Evolutionary conservation across 2,113 vertebrate genomes (phyloP).

Genomic region (Phalacrocorax brasilianus): DNA sequence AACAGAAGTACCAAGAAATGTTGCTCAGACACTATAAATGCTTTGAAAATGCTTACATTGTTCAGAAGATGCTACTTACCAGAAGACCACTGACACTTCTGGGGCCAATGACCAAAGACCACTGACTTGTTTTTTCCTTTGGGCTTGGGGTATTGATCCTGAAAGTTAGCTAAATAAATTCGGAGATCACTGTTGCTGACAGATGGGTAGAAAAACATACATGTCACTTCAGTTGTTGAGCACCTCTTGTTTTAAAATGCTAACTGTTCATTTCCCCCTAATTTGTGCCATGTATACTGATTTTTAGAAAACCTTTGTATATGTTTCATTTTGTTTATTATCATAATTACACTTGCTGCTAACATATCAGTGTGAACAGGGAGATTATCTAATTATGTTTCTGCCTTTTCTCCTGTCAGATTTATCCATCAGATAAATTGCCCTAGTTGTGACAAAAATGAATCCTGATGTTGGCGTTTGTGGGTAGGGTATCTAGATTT

Average conservation of each 20-base stretch:
- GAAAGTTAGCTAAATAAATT: not conserved
- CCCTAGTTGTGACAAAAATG: not conserved
- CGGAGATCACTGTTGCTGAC: not conserved
- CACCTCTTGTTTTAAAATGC: not conserved
- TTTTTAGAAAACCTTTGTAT: not conserved
- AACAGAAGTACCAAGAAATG: not conserved
- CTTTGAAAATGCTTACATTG: not conserved
- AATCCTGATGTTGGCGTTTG: not conserved
- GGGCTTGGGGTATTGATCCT: not conserved
- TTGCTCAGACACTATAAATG: not conserved
- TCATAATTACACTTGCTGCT: not conserved
- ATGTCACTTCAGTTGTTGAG: not conserved
- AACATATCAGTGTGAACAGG: not conserved
- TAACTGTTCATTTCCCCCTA: not conserved
- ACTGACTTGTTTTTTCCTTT: not conserved
- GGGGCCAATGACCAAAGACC: not conserved
- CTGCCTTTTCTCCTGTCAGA: not conserved
- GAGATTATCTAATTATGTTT: not conserved
- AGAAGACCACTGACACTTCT: not conserved
- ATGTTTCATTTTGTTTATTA: not conserved
- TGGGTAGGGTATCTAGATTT: not conserved
- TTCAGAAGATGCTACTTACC: not conserved
- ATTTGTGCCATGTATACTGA: not conserved
- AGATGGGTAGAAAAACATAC: not conserved
- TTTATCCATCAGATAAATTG: not conserved